These are phyloP conservation scores for Hemicentrotus pulcherrimus DNA, from an alignment of 35 echinoderm and acorn worm species.

Conservation along the genomic window DNA sequence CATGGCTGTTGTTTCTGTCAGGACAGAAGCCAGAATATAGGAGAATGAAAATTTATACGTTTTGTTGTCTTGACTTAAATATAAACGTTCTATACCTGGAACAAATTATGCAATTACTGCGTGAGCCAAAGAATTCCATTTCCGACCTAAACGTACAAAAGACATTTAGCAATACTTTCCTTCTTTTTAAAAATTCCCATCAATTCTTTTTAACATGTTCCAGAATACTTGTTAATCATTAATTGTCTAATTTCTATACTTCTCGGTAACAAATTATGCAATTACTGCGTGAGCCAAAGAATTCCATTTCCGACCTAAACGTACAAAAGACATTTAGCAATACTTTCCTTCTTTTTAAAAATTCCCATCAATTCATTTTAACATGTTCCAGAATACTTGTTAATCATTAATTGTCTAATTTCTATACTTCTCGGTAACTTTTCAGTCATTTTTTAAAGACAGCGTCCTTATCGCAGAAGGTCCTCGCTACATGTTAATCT, in stretches of 20 bases:
- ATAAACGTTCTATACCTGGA: too few relatives aligned
- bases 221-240: background rate
- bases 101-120: too few relatives aligned
- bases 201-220: background rate
- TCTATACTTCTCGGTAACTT: background rate
- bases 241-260: background rate
- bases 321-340: too few relatives aligned
- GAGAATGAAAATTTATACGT: too few relatives aligned
- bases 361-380: background rate
- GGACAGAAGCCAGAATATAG: too few relatives aligned
- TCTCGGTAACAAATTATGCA: background rate
- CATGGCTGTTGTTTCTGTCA: too few relatives aligned
- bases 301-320: too few relatives aligned
- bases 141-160: too few relatives aligned
- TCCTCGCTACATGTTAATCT: background rate
- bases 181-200: background rate
- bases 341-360: background rate
- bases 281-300: too few relatives aligned
- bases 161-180: background rate
- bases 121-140: too few relatives aligned
- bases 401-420: background rate
- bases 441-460: background rate
- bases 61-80: too few relatives aligned
- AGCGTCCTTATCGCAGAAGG: background rate
- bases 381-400: background rate